Conservation (phyloP, 2,797 vertebrate genomes). For the Pipistrellus pygmaeus region DNA sequence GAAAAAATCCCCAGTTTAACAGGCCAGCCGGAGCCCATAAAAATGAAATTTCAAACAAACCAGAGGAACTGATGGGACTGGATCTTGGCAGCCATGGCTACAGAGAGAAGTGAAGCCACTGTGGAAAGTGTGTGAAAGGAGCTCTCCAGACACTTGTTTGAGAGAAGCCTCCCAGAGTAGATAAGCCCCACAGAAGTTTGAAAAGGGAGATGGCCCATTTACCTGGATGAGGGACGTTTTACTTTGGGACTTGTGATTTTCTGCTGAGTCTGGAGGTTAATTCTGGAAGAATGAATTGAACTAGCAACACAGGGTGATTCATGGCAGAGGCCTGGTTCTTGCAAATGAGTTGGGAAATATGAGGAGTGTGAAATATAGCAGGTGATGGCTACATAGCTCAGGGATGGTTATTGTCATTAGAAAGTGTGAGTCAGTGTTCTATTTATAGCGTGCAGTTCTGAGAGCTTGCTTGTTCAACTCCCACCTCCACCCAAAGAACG, state of each 20-base stretch:
- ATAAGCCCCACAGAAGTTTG: not conserved
- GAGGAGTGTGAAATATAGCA: slow-evolving; percentile 71
- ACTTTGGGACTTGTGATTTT: slow-evolving; percentile 51
- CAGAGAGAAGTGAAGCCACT: not conserved
- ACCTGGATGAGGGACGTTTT: not conserved
- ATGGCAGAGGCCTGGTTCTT: slow-evolving; percentile 57
- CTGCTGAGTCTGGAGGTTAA: slow-evolving; percentile 63
- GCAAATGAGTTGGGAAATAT: slow-evolving; percentile 70
- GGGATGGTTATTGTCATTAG: slow-evolving; percentile 78
- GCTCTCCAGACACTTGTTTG: not conserved
- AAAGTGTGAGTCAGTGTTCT: slow-evolving; percentile 65
- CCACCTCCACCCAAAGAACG: slow-evolving; percentile 51
- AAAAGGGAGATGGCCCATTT: slow-evolving; percentile 40
- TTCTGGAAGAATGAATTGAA: slow-evolving; percentile 57
- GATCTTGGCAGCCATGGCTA: not conserved
- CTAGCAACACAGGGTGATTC: slow-evolving; percentile 57
- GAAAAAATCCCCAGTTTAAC: not conserved
- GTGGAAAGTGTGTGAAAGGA: not conserved
- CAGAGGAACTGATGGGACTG: not conserved
- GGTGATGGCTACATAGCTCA: slow-evolving; percentile 64
- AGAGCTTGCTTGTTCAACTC: not conserved
- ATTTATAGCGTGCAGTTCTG: slow-evolving; percentile 59
- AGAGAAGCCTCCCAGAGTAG: not conserved
- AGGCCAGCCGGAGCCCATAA: not conserved
- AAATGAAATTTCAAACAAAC: not conserved